Evolutionary conservation across 1,140 invertebrate species (phyloP).

Genomic region (Drosophila tani): DNA sequence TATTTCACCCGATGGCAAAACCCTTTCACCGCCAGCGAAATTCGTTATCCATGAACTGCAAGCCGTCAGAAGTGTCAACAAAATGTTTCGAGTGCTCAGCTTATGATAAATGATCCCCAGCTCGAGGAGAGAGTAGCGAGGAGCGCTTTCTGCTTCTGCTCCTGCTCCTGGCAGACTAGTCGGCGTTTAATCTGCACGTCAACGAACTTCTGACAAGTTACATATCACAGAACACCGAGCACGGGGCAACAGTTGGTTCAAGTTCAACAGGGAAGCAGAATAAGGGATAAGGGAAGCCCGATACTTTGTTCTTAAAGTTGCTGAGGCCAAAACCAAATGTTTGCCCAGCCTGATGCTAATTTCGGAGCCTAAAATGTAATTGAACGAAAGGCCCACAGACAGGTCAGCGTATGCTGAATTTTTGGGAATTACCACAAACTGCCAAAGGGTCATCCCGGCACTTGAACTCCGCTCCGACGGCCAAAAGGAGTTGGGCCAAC

Average conservation of each 20-base stretch:
- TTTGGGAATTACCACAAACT: slow-evolving; percentile 47
- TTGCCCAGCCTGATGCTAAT: slow-evolving; percentile 38
- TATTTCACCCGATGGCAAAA: slow-evolving; percentile 20
- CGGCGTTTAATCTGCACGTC: slow-evolving; percentile 74
- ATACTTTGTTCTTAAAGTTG: slow-evolving; percentile 22
- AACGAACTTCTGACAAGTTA: slow-evolving; percentile 79
- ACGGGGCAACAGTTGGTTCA: slow-evolving; percentile 77
- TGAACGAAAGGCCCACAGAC: slow-evolving; percentile 21
- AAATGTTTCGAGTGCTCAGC: slow-evolving; percentile 51
- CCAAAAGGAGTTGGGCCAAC: slow-evolving; percentile 46
- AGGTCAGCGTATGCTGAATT: slow-evolving; percentile 17
- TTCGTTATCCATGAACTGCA: slow-evolving; percentile 67
- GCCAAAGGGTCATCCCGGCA: slow-evolving; percentile 24
- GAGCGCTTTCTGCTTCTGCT: slow-evolving; percentile 29
- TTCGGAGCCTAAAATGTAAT: slow-evolving; percentile 44
- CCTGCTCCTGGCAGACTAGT: slow-evolving; percentile 47
- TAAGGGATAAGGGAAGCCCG: slow-evolving; percentile 18
- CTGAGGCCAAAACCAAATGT: slow-evolving; percentile 21
- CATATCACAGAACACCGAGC: slow-evolving; percentile 63
- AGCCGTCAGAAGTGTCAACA: slow-evolving; percentile 54
- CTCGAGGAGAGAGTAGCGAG: slow-evolving; percentile 14
- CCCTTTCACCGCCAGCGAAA: slow-evolving; percentile 26
- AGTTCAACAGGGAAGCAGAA: slow-evolving; percentile 15
- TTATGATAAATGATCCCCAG: slow-evolving; percentile 72
- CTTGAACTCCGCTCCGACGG: slow-evolving; percentile 27